phyloP scores from a whole-genome alignment of 2,797 vertebrate species.

The Eupleurogrammus muticus region DNA sequence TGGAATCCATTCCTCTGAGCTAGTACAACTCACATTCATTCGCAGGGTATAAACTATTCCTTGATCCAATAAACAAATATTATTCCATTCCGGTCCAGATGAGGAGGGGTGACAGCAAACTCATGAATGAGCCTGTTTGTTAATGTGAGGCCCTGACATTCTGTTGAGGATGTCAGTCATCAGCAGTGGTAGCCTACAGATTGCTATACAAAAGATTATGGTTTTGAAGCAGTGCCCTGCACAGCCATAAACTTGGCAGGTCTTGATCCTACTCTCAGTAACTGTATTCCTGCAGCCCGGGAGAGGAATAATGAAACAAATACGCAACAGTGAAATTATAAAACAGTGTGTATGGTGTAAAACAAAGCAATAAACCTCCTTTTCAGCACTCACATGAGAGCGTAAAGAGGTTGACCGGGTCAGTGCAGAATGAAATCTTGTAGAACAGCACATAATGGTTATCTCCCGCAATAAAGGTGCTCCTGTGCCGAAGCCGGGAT shows the following conservation, averaged over 20 bases:
- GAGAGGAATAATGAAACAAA: constrained; percentile 35
- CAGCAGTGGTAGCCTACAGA: constrained; percentile 40
- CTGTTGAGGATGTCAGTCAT: constrained; percentile 71
- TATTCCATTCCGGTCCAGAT: constrained; percentile 68
- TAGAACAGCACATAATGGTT: constrained; percentile 66
- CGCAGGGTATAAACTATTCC: constrained; percentile 80
- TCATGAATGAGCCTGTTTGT: constrained; percentile 81
- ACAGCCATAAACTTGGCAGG: constrained; percentile 54
- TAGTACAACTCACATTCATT: constrained; percentile 67
- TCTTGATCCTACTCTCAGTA: constrained; percentile 21
- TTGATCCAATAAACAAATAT: constrained; percentile 86
- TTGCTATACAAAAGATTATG: constrained; percentile 60
- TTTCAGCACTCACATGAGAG: constrained; percentile 56
- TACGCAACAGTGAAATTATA: constrained; percentile 39
- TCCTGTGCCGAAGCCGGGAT: constrained; percentile 57
- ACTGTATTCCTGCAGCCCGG: constrained; percentile 16
- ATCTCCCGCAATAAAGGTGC: constrained; percentile 72
- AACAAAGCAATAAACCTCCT: constrained; percentile 59
- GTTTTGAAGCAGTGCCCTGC: constrained; percentile 57
- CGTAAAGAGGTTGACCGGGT: constrained; percentile 67
- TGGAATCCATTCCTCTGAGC: constrained; percentile 66
- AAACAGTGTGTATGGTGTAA: constrained; percentile 47
- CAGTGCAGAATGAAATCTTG: constrained; percentile 67
- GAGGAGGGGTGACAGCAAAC: constrained; percentile 23
- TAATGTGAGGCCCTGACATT: constrained; percentile 72